Conservation (phyloP, 2,888 invertebrate genomes). For the Ichneumoninae sp. region DNA sequence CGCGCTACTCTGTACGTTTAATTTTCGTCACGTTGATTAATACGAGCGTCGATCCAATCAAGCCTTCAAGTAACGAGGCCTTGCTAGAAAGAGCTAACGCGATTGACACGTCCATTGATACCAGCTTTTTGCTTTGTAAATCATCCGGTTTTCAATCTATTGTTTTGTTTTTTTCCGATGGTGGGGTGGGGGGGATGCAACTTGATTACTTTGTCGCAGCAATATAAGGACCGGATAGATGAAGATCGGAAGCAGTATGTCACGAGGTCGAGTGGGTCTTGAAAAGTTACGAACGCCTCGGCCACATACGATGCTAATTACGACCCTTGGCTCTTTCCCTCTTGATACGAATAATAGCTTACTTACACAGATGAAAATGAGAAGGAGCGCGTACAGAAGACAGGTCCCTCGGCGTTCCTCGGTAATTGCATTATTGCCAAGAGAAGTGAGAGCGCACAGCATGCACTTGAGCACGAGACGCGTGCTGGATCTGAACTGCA, state of each 20-base stretch:
- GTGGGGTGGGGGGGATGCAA: neutral
- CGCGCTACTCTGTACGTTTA: conserved; percentile 45
- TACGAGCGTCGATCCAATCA: conserved; percentile 62
- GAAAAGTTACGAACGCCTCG: conserved; percentile 39
- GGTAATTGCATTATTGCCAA: conserved; percentile 71
- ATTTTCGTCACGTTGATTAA: conserved; percentile 65
- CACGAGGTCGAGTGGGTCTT: conserved; percentile 70
- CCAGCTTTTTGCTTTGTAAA: conserved; percentile 28
- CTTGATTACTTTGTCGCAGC: conserved; percentile 65
- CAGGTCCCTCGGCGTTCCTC: conserved; percentile 59
- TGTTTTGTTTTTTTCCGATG: neutral
- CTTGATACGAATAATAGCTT: conserved; percentile 52
- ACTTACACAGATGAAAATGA: conserved; percentile 39
- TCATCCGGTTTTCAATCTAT: conserved; percentile 20
- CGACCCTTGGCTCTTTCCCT: conserved; percentile 33
- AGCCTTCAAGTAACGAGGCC: conserved; percentile 38
- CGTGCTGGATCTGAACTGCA: conserved; percentile 60
- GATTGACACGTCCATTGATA: neutral
- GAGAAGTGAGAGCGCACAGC: conserved; percentile 42
- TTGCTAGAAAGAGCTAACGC: conserved; percentile 42
- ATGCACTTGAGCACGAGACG: conserved; percentile 68
- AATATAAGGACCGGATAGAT: conserved; percentile 47
- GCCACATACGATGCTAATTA: conserved; percentile 51
- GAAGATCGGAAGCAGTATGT: conserved; percentile 61
- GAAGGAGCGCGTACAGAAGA: conserved; percentile 34